phyloP scores from a whole-genome alignment of 2,888 invertebrate species.

The Pollenia amentaria region DNA sequence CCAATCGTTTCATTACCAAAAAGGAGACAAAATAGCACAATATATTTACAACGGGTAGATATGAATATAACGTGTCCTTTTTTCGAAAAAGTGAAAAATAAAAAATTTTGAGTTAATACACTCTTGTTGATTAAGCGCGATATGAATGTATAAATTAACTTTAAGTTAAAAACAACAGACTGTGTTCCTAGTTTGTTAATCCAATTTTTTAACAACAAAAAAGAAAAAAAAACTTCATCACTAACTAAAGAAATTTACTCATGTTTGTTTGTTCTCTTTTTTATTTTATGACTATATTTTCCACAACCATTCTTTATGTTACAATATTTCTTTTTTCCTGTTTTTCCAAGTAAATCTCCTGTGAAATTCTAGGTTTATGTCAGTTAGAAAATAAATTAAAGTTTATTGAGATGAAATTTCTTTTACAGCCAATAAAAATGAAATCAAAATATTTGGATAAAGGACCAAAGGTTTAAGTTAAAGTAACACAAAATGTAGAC shows the following conservation, averaged over 20 bases:
- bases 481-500: background rate
- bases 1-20: no score
- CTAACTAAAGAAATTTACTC: background rate
- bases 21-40: no score
- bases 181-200: no score
- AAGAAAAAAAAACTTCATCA: no score
- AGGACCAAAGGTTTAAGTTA: conserved; percentile 17
- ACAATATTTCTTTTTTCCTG: background rate
- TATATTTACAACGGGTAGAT: no score
- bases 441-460: conserved; percentile 33
- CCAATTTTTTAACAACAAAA: no score
- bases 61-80: no score
- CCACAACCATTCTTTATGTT: background rate
- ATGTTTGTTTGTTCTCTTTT: background rate
- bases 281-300: conserved; percentile 32
- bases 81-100: no score
- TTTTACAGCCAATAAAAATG: conserved; percentile 45
- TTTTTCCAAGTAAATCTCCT: conserved; percentile 32
- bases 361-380: conserved; percentile 49
- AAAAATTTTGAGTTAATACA: no score
- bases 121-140: no score
- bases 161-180: no score
- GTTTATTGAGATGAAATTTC: conserved; percentile 56
- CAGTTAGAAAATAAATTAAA: conserved; percentile 55
- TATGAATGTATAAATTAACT: no score